A percentile compares a stretch with the other conserved stretches of the same genome.
Evolutionary conservation across 2,888 invertebrate species (phyloP).

Genomic region (Chloroclysta siterata): DNA sequence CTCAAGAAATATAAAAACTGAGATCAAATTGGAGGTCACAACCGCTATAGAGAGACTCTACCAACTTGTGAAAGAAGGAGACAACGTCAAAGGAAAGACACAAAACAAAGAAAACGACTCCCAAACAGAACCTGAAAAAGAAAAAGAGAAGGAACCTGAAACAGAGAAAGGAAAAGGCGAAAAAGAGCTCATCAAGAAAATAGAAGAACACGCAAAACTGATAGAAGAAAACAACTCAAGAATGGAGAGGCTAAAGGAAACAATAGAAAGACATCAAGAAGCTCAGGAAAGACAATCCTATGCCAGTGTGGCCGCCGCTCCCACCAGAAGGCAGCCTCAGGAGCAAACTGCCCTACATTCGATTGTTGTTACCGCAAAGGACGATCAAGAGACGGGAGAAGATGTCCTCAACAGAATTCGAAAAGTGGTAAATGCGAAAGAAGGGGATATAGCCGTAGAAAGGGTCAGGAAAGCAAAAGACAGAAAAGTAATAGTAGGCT

Average conservation of each 20-base stretch:
- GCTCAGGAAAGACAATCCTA: neutral
- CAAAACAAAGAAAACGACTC: too few relatives aligned
- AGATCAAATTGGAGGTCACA: neutral
- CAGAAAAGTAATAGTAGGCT: neutral
- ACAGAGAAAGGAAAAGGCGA: neutral
- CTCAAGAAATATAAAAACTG: neutral
- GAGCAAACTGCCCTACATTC: neutral
- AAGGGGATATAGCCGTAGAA: conserved; percentile 1
- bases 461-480: too few relatives aligned
- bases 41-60: too few relatives aligned
- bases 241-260: neutral
- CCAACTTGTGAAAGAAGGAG: too few relatives aligned
- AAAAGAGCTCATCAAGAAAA: neutral
- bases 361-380: neutral
- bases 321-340: neutral
- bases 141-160: neutral
- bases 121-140: too few relatives aligned
- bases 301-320: neutral
- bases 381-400: neutral
- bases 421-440: neutral
- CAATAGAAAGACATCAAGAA: neutral
- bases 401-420: neutral
- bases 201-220: neutral
- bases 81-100: neutral
- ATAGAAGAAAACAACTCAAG: neutral